Evolutionary conservation across 2,797 vertebrate genomes (phyloP), one percentile per base, ranked within the genome.

Genomic region (Helostoma temminkii): DNA sequence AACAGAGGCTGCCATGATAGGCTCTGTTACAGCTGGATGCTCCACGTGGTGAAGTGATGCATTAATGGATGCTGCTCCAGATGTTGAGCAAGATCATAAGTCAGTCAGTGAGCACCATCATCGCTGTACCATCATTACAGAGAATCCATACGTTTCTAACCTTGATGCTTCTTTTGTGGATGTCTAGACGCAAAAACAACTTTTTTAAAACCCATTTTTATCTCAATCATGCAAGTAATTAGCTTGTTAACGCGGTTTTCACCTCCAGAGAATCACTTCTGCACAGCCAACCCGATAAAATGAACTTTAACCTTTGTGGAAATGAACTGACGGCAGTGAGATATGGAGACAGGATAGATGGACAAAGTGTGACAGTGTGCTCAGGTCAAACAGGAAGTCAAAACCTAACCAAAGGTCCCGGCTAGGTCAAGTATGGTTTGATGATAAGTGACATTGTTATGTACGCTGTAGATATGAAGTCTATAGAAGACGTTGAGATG

Each of bases 371-470:
- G 58, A 71, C 65, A 9, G 32, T 54, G 49, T 76, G 64, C 52
- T 56, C 72, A 66, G 77, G 56, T 86, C 74, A 82, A 72, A 77
- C 77, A 83, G 76, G 71, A 84, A 83, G 82, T 22, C 50, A 15
- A 52, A 66, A 70, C 50, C 65, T 70, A 71, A 61, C 78, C n/a
- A 9, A 25, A n/a, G 81, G 69, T 73, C 71, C 41, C 9, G 14
- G 54, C n/a, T 16, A 58, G 77, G 82, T 81, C 78, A 88, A 80
- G 54, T 70, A 60, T 74, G 55, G 14, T 72, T 58, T 59, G 21
- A 56, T 36, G 42, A 62, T 64, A 46, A 65, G 9, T 18, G 18
- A 53, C 41, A 62, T 58, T 36, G 43, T 54, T 37, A 24, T 53
- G 66, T 25, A 66, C 9, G 5, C 6, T 43, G 19, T 21, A 43